Conservation (phyloP, 2,113 vertebrate genomes). For the Pachypanchax playfairii region DNA sequence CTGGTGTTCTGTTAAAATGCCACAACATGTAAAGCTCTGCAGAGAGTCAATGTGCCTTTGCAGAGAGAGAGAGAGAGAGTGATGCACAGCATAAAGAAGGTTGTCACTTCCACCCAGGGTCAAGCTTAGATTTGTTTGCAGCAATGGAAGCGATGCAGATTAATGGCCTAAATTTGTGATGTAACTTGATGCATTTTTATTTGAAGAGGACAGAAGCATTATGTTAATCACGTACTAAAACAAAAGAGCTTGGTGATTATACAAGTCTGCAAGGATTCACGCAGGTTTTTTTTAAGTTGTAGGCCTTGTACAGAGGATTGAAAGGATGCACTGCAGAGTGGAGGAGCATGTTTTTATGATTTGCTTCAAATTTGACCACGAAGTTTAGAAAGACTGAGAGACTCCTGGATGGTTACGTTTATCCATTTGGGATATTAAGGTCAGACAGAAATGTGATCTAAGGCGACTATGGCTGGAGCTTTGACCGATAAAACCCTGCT, state of each 20-base stretch:
- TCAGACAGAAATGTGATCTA: constrained; percentile 63
- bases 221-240: constrained; percentile 9
- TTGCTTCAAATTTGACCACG: constrained; percentile 28
- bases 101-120: constrained; percentile 65
- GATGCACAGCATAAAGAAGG: constrained; percentile 64
- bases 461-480: constrained; percentile 59
- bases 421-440: constrained; percentile 73
- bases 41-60: constrained; percentile 69
- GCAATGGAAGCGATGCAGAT: constrained; percentile 29
- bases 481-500: constrained; percentile 62
- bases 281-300: neutral
- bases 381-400: constrained; percentile 56
- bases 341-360: constrained; percentile 38
- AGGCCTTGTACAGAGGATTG: constrained; percentile 9
- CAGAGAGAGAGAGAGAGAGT: too few relatives aligned
- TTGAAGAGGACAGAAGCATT: constrained; percentile 1
- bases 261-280: neutral
- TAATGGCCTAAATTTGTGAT: constrained; percentile 2
- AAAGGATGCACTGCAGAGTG: constrained; percentile 21
- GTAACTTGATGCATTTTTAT: neutral
- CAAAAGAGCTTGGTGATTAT: neutral
- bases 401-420: constrained; percentile 59
- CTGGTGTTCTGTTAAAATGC: constrained; percentile 59
- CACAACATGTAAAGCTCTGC: constrained; percentile 65
- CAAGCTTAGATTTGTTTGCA: constrained; percentile 45